Evolutionary conservation across 2,113 vertebrate genomes (phyloP).

Genomic region (Neolamprologus caudopunctatus): DNA sequence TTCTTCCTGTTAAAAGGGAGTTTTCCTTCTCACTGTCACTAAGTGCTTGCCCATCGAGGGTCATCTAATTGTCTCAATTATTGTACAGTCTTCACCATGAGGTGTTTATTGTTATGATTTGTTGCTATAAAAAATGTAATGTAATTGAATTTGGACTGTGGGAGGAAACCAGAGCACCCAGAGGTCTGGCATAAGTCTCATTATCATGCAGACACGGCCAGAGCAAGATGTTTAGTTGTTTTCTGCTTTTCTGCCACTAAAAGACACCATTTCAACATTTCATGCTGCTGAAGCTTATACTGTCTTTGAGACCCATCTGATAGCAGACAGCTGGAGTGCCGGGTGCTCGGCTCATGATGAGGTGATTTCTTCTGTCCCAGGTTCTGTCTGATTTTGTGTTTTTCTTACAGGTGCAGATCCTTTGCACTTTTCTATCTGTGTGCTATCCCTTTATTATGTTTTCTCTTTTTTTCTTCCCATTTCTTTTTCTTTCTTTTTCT

Average conservation of each 20-base stretch:
- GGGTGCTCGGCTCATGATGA: fast-evolving
- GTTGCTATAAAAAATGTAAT: background rate
- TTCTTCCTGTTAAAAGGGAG: background rate
- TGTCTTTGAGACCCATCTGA: background rate
- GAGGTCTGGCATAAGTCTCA: background rate
- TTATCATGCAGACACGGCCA: background rate
- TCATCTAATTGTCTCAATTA: background rate
- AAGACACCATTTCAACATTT: background rate
- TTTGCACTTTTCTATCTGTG: background rate
- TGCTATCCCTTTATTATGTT: background rate
- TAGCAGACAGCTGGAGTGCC: background rate
- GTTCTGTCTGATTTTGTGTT: background rate
- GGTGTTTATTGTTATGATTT: background rate
- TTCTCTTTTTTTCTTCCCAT: background rate
- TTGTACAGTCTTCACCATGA: background rate
- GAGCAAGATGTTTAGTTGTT: background rate
- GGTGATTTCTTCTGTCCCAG: background rate
- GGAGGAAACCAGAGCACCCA: background rate
- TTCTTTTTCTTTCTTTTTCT: background rate
- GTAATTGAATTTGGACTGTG: background rate
- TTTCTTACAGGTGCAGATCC: background rate
- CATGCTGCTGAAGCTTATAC: background rate
- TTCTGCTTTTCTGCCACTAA: background rate
- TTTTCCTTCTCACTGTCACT: background rate
- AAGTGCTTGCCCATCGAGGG: background rate